Conservation (phyloP, 2,888 invertebrate genomes). For the Cylindroiulus punctatus region DNA sequence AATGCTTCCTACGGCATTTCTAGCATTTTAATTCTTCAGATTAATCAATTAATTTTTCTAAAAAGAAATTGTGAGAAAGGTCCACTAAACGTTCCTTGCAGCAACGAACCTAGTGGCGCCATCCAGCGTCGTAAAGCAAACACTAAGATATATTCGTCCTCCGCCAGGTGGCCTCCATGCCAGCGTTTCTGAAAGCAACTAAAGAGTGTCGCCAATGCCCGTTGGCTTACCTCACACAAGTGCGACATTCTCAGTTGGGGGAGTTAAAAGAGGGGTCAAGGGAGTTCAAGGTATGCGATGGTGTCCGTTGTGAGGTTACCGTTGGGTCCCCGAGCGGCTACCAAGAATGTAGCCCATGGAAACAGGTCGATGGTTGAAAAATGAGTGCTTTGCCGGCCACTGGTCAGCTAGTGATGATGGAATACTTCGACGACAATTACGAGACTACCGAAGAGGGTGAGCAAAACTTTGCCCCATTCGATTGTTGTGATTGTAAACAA, state of each 20-base stretch:
- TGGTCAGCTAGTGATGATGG: slow-evolving; percentile 56
- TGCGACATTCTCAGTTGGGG: not conserved
- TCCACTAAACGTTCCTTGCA: too few relatives aligned
- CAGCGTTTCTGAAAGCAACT: too few relatives aligned
- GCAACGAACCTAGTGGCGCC: too few relatives aligned
- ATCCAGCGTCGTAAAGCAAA: too few relatives aligned
- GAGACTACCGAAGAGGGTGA: slow-evolving; percentile 57
- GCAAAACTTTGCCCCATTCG: not conserved
- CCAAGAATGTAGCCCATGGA: not conserved
- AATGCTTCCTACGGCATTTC: too few relatives aligned
- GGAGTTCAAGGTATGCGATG: not conserved
- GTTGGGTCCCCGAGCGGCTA: not conserved
- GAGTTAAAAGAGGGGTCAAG: not conserved
- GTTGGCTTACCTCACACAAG: not conserved
- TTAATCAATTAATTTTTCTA: too few relatives aligned
- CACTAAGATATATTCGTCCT: too few relatives aligned
- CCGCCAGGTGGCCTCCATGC: too few relatives aligned
- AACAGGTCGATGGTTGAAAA: not conserved
- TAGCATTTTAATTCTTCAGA: too few relatives aligned
- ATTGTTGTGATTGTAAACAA: slow-evolving; percentile 19
- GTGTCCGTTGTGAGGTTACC: not conserved
- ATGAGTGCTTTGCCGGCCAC: slow-evolving; percentile 31
- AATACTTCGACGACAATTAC: slow-evolving; percentile 57
- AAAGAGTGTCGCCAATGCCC: not conserved
- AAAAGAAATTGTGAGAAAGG: too few relatives aligned